These are phyloP conservation scores for Trichopoda pennipes DNA, from an alignment of 2,888 invertebrate genomes.

Conservation along the genomic window DNA sequence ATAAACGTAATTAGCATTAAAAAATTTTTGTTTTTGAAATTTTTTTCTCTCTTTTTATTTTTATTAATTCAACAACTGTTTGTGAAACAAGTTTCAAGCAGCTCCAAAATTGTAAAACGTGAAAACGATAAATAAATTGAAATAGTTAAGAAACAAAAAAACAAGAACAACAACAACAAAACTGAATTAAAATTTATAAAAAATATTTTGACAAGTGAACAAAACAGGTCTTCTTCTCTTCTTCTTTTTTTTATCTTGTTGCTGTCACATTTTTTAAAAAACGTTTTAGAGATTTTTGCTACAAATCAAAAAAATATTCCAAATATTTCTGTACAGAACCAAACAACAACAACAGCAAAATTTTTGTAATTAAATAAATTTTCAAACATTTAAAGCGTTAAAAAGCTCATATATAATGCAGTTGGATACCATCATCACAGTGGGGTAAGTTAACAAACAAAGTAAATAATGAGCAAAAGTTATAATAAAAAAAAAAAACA, in stretches of 20 bases:
- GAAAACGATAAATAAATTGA: slow-evolving; percentile 31
- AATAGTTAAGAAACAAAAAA: slow-evolving; percentile 21
- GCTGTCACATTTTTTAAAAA: slow-evolving; percentile 30
- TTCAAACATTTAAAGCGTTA: slow-evolving; percentile 39
- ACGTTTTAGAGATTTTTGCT: background rate
- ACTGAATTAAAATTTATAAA: slow-evolving; percentile 34
- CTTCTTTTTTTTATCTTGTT: background rate
- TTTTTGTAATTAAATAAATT: slow-evolving; percentile 43
- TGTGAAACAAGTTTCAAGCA: slow-evolving; percentile 46
- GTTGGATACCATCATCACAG: slow-evolving; percentile 42
- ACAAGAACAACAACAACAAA: too few species aligned
- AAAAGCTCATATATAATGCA: slow-evolving; percentile 48
- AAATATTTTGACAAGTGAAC: slow-evolving; percentile 50
- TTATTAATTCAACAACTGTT: slow-evolving; percentile 32
- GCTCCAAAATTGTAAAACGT: slow-evolving; percentile 31
- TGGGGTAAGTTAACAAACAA: slow-evolving; percentile 52
- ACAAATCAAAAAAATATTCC: background rate
- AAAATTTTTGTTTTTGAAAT: slow-evolving; percentile 4
- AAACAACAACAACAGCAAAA: slow-evolving; percentile 6
- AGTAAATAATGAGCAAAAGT: too few species aligned
- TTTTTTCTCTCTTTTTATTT: background rate
- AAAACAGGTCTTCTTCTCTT: background rate
- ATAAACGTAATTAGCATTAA: slow-evolving; percentile 53
- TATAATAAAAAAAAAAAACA: too few species aligned
- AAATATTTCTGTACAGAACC: slow-evolving; percentile 16